Conservation (phyloP, 1,140 invertebrate species). For the Scaptomyza graminum region DNA sequence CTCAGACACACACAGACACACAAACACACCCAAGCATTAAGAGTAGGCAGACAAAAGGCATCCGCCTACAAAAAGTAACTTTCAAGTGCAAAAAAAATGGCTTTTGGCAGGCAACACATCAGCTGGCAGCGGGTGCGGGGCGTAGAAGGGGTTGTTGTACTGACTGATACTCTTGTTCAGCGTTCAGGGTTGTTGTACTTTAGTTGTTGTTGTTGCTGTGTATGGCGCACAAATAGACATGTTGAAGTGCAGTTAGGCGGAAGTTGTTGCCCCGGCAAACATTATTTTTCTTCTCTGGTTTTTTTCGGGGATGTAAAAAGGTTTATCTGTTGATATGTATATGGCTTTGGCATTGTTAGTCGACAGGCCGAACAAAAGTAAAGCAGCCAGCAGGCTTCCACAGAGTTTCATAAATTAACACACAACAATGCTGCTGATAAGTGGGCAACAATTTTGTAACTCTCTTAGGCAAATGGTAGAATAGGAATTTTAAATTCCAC, state of each 20-base stretch:
- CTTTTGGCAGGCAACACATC: slow-evolving; percentile 14
- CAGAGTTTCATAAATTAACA: slow-evolving; percentile 44
- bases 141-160: slow-evolving; percentile 16
- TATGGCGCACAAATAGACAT: slow-evolving; percentile 51
- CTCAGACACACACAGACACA: slow-evolving; percentile 29
- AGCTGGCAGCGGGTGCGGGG: slow-evolving; percentile 4
- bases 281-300: slow-evolving; percentile 37
- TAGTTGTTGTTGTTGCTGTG: slow-evolving; percentile 19
- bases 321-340: slow-evolving; percentile 27
- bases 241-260: slow-evolving; percentile 73
- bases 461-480: slow-evolving; percentile 1
- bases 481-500: neutral
- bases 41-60: slow-evolving; percentile 68
- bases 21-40: slow-evolving; percentile 6
- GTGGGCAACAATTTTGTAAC: slow-evolving; percentile 29
- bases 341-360: slow-evolving; percentile 17
- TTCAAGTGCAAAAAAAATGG: slow-evolving; percentile 56
- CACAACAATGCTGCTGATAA: slow-evolving; percentile 46
- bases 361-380: slow-evolving; percentile 7
- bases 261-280: slow-evolving; percentile 59
- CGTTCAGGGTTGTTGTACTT: slow-evolving; percentile 43
- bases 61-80: slow-evolving; percentile 58
- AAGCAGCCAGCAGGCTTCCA: neutral
- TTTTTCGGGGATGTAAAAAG: neutral
- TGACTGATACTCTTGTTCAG: slow-evolving; percentile 50